These are phyloP conservation scores for Drosophila nikananu DNA, from an alignment of 1,140 invertebrate genomes.

Conservation along the genomic window DNA sequence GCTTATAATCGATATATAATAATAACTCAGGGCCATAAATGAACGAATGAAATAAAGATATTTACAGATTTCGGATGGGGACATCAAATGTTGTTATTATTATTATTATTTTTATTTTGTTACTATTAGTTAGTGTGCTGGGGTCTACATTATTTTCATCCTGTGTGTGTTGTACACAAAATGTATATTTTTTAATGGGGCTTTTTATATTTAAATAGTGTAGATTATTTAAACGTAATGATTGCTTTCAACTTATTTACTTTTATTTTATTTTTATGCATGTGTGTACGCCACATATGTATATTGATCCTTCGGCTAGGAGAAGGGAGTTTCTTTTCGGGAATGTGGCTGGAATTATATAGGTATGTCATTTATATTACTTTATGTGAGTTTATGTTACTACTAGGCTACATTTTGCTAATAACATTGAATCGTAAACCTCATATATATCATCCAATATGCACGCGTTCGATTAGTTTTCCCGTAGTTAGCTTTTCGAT, in stretches of 20 bases:
- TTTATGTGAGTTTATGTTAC: conserved; percentile 39
- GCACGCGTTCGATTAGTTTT: conserved; percentile 41
- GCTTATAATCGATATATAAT: conserved; percentile 46
- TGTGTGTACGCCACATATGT: conserved; percentile 2
- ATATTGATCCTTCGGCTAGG: conserved; percentile 29
- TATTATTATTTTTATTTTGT: conserved; percentile 24
- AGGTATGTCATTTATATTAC: conserved; percentile 7
- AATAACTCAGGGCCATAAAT: conserved; percentile 36
- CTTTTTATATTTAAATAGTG: conserved; percentile 45
- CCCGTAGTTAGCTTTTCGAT: conserved; percentile 24
- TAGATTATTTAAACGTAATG: conserved; percentile 73
- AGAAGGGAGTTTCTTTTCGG: conserved; percentile 1
- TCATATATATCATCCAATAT: conserved; percentile 39
- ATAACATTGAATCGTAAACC: conserved; percentile 65
- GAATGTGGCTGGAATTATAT: conserved; percentile 35
- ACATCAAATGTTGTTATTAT: conserved; percentile 13
- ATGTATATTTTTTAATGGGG: conserved; percentile 23
- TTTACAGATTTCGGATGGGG: conserved; percentile 63
- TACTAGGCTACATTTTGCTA: conserved; percentile 71
- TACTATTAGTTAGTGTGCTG: conserved; percentile 33
- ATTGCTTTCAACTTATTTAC: conserved; percentile 79
- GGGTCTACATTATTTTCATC: conserved; percentile 42
- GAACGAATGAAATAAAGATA: conserved; percentile 68
- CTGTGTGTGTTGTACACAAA: conserved; percentile 53
- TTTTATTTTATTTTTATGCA: conserved; percentile 39